These are phyloP conservation scores for Gymnorhina tibicen DNA, from an alignment of 2,113 vertebrate species.

Conservation along the genomic window DNA sequence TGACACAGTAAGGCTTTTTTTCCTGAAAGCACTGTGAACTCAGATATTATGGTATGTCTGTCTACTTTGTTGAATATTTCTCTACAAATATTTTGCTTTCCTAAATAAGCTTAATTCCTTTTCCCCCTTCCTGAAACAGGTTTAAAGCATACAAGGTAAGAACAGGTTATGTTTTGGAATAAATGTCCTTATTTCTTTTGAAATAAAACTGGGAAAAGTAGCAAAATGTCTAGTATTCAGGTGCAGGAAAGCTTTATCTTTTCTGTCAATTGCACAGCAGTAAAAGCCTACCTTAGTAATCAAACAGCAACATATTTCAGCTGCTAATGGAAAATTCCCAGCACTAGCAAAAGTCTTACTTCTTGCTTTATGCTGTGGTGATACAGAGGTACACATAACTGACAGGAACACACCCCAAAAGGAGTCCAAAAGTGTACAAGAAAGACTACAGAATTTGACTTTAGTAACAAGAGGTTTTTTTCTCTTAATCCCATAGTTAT, in stretches of 20 bases:
- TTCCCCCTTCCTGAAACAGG: neutral
- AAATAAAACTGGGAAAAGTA: neutral
- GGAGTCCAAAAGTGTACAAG: neutral
- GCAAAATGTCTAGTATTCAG: neutral
- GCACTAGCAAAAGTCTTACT: neutral
- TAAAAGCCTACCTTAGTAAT: neutral
- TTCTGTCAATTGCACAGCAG: neutral
- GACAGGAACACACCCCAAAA: neutral
- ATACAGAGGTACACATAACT: neutral
- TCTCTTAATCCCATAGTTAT: neutral
- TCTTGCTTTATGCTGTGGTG: neutral
- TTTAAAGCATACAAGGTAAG: neutral
- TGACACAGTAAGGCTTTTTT: neutral
- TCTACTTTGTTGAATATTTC: neutral
- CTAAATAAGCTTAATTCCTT: neutral
- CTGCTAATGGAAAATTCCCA: neutral
- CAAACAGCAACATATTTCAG: neutral
- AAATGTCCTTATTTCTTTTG: neutral
- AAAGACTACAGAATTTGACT: neutral
- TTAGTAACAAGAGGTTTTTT: rapidly evolving
- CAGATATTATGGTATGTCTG: neutral
- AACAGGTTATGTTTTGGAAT: neutral
- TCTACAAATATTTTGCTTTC: neutral
- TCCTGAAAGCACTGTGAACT: neutral
- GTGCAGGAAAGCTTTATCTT: neutral